Base-by-base conservation (phyloP, 2,888 invertebrate species). In the Pseudococcus longispinus region DNA sequence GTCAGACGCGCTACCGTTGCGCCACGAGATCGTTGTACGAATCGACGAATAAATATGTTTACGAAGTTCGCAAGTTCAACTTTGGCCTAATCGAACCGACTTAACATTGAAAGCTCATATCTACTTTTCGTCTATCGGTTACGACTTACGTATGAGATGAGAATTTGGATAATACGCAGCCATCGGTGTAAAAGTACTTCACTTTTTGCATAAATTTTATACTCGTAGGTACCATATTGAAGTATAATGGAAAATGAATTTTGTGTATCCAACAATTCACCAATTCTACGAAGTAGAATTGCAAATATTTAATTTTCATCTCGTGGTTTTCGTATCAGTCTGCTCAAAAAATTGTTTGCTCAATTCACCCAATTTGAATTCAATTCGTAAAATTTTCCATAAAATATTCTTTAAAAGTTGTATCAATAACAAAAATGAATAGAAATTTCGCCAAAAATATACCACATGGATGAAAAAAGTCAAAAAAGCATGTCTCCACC, bases 1-100 rank as follows among this genome's bases (percentile, higher is more conserved):
- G 96, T 96, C 96, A 96, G 96, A 96, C 96, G 96, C 96, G 96
- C 96, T 96, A 96, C 96, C 96, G 95, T 96, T 96, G 96, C 96
- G 96, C 96, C 96, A 96, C 96, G 95, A 89, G 88, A 89, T 89
- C 89, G 32, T 80, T 85, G 85, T 2, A 37, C 15, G 6, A 1
- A 4, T 23, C 2, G 11, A 13, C 26, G 11, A 23, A 23, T 65
- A 65, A 26, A 26, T 26, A 20, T 1, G 20, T 65, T 26, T 15
- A 51, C 18, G 0, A 51, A 51, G 13, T 65, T 26, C 0, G 26
- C 37, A 37, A 37, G 37, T 37, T 37, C 2, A 4, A 37, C n/a
- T 46, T 46, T n/a, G n/a, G n/a, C n/a, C n/a, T n/a, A n/a, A n/a
- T n/a, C n/a, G n/a, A n/a, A n/a, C n/a, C n/a, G n/a, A n/a, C n/a